Conservation (phyloP, 2,113 vertebrate species). For the Mustela lutreola region DNA sequence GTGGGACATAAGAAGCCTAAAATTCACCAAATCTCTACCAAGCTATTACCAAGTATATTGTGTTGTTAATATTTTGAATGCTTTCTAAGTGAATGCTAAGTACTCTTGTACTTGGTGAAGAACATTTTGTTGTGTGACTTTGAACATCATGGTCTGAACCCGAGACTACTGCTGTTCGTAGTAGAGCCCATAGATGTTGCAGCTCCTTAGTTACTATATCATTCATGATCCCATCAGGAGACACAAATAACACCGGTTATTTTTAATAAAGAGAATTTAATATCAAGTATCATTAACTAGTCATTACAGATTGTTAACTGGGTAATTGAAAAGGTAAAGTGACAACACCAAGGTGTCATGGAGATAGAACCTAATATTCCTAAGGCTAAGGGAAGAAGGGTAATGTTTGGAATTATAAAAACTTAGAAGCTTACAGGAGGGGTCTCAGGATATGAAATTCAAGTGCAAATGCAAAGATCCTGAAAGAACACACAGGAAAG, state of each 20-base stretch:
- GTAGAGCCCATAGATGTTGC: not conserved
- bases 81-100: not conserved
- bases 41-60: not conserved
- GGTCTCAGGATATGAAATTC: not conserved
- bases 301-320: not conserved
- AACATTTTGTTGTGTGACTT: not conserved
- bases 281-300: not conserved
- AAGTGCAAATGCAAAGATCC: not conserved
- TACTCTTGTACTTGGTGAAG: not conserved
- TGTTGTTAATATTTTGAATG: not conserved
- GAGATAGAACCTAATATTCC: not conserved
- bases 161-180: not conserved
- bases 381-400: not conserved
- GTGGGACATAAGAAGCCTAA: not conserved
- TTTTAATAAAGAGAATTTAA: not conserved
- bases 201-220: not conserved
- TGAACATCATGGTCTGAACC: not conserved
- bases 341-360: not conserved
- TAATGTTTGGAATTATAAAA: not conserved
- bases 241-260: not conserved
- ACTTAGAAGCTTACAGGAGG: not conserved
- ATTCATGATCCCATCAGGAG: not conserved
- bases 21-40: not conserved
- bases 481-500: not conserved
- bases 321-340: not conserved